Conservation (phyloP, 2,113 vertebrate genomes). For the Bagarius yarrelli region DNA sequence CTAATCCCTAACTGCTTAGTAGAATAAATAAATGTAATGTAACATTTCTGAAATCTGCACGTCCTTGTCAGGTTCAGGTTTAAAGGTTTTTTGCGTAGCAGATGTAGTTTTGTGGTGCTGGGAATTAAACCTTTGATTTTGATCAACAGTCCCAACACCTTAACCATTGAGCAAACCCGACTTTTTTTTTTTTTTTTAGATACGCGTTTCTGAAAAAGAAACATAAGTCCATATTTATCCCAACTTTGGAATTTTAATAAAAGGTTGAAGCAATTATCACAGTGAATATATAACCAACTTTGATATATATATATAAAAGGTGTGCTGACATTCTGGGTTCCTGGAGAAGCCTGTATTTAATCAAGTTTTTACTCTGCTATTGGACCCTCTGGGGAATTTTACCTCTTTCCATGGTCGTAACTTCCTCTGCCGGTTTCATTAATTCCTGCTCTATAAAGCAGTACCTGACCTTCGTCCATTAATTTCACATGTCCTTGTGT, state of each 20-base stretch:
- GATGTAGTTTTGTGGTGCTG: no score
- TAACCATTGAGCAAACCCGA: no score
- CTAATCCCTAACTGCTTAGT: no score
- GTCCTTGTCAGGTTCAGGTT: no score
- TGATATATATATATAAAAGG: not conserved
- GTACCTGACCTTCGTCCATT: not conserved
- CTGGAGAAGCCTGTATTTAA: not conserved
- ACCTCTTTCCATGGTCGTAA: not conserved
- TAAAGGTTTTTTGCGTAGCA: no score
- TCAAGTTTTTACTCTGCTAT: not conserved
- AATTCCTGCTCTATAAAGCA: slow-evolving; percentile 7
- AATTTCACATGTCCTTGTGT: slow-evolving; percentile 1
- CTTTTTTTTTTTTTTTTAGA: not conserved
- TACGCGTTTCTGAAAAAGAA: not conserved
- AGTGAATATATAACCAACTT: not conserved
- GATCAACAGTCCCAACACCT: no score
- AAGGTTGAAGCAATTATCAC: not conserved
- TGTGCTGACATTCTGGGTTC: slow-evolving; percentile 28
- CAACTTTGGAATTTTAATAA: not conserved
- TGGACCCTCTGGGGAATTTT: not conserved
- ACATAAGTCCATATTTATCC: not conserved
- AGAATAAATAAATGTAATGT: no score
- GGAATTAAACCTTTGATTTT: no score
- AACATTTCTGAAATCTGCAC: no score
- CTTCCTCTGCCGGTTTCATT: not conserved